These are phyloP conservation scores for Pocillopora meandrina DNA, from an alignment of 92 coral and sea anemone genomes.

Conservation along the genomic window DNA sequence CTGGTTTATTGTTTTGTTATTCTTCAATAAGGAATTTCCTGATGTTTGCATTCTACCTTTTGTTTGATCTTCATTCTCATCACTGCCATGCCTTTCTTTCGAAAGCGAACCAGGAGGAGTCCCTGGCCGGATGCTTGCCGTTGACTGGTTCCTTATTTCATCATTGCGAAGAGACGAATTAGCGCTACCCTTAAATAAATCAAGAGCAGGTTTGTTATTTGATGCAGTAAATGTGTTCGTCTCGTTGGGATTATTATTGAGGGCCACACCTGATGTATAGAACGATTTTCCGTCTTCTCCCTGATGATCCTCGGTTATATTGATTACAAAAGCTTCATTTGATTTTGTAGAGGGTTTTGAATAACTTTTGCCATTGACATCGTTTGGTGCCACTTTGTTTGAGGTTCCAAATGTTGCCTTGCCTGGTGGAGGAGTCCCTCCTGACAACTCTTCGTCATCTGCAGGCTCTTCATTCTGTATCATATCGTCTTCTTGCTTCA, in stretches of 20 bases:
- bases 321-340: background rate
- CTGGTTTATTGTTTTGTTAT: background rate
- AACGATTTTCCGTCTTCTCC: background rate
- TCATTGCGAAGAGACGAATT: background rate
- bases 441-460: slow-evolving; percentile 26
- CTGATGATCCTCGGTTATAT: background rate
- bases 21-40: background rate
- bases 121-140: background rate
- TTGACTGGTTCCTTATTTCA: background rate
- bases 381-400: background rate
- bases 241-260: slow-evolving; percentile 17
- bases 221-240: background rate
- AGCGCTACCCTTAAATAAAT: background rate
- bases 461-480: slow-evolving; percentile 20
- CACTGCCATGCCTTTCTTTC: slow-evolving; percentile 1
- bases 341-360: background rate
- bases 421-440: background rate
- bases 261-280: slow-evolving; percentile 35
- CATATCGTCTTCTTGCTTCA: slow-evolving; percentile 46
- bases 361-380: background rate
- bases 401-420: background rate
- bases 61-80: background rate
- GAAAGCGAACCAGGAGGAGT: background rate
- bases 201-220: background rate
- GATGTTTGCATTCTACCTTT: background rate